Base-by-base conservation (phyloP, 2,888 invertebrate genomes). In the Sisyra terminalis region DNA sequence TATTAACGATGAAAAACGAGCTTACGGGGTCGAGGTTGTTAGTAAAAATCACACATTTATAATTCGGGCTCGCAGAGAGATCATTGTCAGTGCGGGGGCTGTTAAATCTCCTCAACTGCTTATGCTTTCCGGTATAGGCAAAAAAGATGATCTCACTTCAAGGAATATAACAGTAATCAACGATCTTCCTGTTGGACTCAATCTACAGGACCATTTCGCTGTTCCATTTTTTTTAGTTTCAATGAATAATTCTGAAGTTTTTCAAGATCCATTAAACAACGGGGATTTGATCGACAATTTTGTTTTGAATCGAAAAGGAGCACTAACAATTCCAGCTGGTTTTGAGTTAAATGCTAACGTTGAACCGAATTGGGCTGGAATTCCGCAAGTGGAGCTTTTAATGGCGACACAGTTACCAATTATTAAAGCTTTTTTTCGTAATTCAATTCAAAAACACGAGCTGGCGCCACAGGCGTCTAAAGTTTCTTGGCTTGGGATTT, bases 271-370 rank as follows among this genome's bases (percentile, higher is more conserved):
- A 7, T 24, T 24, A 7, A 24, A 24, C 24, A 24, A 24, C 7
- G 24, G 24, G 24, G 24, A 24, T 3, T 24, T 24, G 24, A 24
- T 24, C 24, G 24, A 24, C 7, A 24, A 24, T 5, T 24, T 24
- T 24, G 24, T 24, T 24, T 24, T 24, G 24, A 24, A 3, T 24
- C 24, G 24, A 24, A 24, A 24, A 24, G 75, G 75, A 2, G 75
- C 73, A 1, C 52, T 73, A 11, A 70, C 78, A 0, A 55, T 75
- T 4, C 70, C 77, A 1, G 78, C 78, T 10, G 78, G 76, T 0
- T 73, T 75, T 44, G 81, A 81, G 58, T 80, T 77, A 50, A 57
- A 75, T 51, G 70, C 78, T 48, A 61, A 75, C n/a, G 65, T 70
- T 46, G 66, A 72, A 46, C 70, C 69, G 46, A 64, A 67, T 45